Conservation (phyloP, 2,888 invertebrate species). For the Diaphora mendica region DNA sequence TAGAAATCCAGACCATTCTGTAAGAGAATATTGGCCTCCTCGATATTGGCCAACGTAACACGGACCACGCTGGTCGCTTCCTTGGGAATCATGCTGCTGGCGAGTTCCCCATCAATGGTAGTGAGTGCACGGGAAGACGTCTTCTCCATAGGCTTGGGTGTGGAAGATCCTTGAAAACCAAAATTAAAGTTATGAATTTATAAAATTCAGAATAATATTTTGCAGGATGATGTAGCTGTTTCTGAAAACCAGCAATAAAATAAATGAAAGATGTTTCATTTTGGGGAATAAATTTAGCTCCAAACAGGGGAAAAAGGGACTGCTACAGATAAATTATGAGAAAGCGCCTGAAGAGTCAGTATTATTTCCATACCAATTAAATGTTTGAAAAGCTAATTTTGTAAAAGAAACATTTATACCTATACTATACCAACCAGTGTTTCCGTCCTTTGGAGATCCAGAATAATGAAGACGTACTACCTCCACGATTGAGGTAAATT, state of each 20-base stretch:
- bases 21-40: slow-evolving; percentile 91
- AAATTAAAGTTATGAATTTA: neutral
- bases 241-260: neutral
- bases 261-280: neutral
- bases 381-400: slow-evolving; percentile 20
- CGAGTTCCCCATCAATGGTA: slow-evolving; percentile 80
- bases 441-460: slow-evolving; percentile 77
- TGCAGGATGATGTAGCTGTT: neutral
- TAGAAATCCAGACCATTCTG: slow-evolving; percentile 95
- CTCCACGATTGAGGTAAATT: slow-evolving; percentile 93
- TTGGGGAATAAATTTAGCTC: neutral
- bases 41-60: slow-evolving; percentile 91
- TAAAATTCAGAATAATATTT: neutral
- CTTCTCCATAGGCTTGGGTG: slow-evolving; percentile 78
- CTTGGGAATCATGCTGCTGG: slow-evolving; percentile 83
- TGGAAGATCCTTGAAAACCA: slow-evolving; percentile 70
- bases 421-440: slow-evolving; percentile 63
- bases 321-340: neutral
- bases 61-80: slow-evolving; percentile 89
- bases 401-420: slow-evolving; percentile 31
- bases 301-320: neutral
- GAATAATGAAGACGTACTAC: slow-evolving; percentile 89
- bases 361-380: slow-evolving; percentile 3
- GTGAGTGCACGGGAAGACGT: slow-evolving; percentile 73
- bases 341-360: slow-evolving; percentile 7